Conservation (phyloP, 1,140 invertebrate species). For the Macrocentrus cingulum region DNA sequence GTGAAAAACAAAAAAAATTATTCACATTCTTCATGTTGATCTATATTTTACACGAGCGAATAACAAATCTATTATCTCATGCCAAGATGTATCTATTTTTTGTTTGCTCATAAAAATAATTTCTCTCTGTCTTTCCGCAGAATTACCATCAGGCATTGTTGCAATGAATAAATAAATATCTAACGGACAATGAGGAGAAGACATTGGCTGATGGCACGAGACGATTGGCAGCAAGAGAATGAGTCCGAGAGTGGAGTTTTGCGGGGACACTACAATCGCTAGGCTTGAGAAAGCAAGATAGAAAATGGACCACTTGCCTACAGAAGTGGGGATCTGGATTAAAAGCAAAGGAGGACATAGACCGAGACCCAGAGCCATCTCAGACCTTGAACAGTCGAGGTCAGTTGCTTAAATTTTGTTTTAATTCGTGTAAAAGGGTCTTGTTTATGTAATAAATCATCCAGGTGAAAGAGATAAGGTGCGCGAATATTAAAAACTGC, state of each 20-base stretch:
- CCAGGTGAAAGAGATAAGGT: not conserved
- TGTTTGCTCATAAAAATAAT: no score
- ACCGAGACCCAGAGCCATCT: conserved; percentile 56
- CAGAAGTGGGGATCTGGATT: conserved; percentile 59
- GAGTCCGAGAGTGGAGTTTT: not conserved
- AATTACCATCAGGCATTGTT: no score
- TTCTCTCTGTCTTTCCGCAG: no score
- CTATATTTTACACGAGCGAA: no score
- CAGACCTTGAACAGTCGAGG: conserved; percentile 54
- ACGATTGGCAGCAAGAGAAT: conserved; percentile 3
- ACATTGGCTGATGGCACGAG: not conserved
- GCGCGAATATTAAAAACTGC: no score
- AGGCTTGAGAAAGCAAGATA: conserved; percentile 33
- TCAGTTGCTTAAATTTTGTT: conserved; percentile 37
- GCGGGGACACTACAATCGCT: conserved; percentile 19
- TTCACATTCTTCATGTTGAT: no score
- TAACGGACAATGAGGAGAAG: conserved; percentile 5
- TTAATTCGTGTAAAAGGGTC: conserved; percentile 26
- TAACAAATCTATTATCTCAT: no score
- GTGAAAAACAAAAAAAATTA: conserved; percentile 6
- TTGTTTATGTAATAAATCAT: conserved; percentile 39
- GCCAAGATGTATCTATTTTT: no score
- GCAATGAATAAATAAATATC: not conserved
- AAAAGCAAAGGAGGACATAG: conserved; percentile 60
- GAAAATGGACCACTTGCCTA: conserved; percentile 46